Evolutionary conservation across 2,797 vertebrate genomes (phyloP).

Genomic region (Micropoecilia bifurca): DNA sequence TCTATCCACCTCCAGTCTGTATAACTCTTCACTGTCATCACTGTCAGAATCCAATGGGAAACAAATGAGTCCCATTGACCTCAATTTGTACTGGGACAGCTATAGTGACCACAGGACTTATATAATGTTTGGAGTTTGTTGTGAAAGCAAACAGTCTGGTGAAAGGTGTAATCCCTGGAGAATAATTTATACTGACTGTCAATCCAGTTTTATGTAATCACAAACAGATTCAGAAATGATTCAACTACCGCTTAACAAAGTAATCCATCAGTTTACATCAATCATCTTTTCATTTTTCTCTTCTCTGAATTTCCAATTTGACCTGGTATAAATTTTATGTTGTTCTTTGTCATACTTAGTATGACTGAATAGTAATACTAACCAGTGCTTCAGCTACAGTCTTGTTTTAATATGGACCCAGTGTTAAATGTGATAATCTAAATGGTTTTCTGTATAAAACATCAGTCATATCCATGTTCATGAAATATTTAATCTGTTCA

Average conservation of each 20-base stretch:
- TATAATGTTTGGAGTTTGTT: neutral
- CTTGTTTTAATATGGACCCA: neutral
- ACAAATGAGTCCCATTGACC: too few relatives aligned
- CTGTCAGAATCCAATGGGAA: too few relatives aligned
- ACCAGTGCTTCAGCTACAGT: neutral
- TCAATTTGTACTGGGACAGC: neutral
- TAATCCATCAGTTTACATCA: neutral
- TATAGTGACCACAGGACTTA: neutral
- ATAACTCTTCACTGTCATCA: too few relatives aligned
- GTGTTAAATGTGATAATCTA: neutral
- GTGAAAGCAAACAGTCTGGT: neutral
- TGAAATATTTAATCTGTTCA: neutral
- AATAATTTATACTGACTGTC: neutral
- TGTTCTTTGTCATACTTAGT: neutral
- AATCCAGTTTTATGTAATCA: neutral
- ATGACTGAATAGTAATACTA: neutral
- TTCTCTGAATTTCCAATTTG: neutral
- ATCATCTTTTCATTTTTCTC: neutral
- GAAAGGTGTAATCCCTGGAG: neutral
- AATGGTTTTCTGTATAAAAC: neutral
- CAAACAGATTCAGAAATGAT: neutral
- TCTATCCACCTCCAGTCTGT: too few relatives aligned
- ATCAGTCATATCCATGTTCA: neutral
- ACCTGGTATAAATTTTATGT: neutral
- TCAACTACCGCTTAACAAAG: neutral